phyloP scores from a whole-genome alignment of 2,888 invertebrate genomes.

The Altica lythri region DNA sequence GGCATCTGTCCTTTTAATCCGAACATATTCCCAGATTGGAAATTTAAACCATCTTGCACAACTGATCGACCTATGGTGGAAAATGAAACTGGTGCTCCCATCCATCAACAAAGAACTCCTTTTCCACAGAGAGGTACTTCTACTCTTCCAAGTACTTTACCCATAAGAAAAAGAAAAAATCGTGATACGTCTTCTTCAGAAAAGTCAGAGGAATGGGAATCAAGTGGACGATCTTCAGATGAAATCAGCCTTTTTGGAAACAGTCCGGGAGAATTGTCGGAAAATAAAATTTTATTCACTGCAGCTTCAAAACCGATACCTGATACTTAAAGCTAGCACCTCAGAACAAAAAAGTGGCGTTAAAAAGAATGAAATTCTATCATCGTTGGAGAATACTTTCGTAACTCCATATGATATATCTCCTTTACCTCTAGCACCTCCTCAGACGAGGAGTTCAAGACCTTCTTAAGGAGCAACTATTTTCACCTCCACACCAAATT shows the following conservation, averaged over 20 bases:
- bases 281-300: no score
- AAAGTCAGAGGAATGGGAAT: slow-evolving; percentile 9
- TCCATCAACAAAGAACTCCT: not conserved
- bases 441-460: no score
- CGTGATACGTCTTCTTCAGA: slow-evolving; percentile 2
- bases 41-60: slow-evolving; percentile 11
- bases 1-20: slow-evolving; percentile 12
- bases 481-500: no score
- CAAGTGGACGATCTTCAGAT: slow-evolving; percentile 9
- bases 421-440: no score
- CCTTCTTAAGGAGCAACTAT: no score
- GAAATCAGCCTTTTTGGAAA: not conserved
- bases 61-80: slow-evolving; percentile 8
- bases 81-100: not conserved
- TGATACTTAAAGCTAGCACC: no score
- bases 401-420: no score
- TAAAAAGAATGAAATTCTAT: no score
- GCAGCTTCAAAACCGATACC: no score
- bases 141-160: not conserved
- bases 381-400: no score
- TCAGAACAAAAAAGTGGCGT: no score
- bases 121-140: not conserved
- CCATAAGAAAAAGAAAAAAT: not conserved
- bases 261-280: no score
- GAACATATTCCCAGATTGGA: slow-evolving; percentile 13